Percentiles rank a stretch among this genome's conserved stretches.
Evolutionary conservation across 2,113 vertebrate genomes (phyloP).

Genomic region (Acanthisitta chloris): DNA sequence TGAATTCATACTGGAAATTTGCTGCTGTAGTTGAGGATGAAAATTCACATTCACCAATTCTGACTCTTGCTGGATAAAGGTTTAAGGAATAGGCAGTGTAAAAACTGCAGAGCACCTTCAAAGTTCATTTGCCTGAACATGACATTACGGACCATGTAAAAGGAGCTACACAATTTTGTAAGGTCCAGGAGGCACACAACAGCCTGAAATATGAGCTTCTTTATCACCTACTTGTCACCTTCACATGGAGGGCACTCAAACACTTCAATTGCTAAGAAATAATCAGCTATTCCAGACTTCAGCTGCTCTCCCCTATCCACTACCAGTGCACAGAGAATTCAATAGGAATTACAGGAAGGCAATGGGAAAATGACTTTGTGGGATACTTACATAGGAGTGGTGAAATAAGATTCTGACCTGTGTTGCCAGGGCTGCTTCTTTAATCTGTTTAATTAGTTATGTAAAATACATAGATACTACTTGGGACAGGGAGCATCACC

Average conservation of each 20-base stretch:
- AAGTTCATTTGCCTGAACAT: background rate
- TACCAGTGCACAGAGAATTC: background rate
- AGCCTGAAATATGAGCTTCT: background rate
- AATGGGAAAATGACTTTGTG: background rate
- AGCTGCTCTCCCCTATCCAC: background rate
- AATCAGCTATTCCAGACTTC: background rate
- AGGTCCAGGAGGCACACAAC: background rate
- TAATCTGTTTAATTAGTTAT: background rate
- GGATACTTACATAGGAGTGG: background rate
- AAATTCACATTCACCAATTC: background rate
- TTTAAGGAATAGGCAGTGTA: background rate
- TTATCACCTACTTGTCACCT: background rate
- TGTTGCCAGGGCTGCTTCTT: background rate
- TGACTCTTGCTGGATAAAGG: background rate
- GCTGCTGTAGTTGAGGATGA: background rate
- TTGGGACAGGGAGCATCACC: background rate
- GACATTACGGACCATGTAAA: background rate
- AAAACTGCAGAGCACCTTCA: background rate
- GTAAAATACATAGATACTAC: background rate
- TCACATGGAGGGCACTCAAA: background rate
- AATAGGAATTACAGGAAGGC: background rate
- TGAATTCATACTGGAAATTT: background rate
- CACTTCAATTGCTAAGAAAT: background rate
- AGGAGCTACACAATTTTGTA: background rate
- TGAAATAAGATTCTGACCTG: background rate